phyloP scores from a whole-genome alignment of 2,113 vertebrate genomes.

The Scomber scombrus region DNA sequence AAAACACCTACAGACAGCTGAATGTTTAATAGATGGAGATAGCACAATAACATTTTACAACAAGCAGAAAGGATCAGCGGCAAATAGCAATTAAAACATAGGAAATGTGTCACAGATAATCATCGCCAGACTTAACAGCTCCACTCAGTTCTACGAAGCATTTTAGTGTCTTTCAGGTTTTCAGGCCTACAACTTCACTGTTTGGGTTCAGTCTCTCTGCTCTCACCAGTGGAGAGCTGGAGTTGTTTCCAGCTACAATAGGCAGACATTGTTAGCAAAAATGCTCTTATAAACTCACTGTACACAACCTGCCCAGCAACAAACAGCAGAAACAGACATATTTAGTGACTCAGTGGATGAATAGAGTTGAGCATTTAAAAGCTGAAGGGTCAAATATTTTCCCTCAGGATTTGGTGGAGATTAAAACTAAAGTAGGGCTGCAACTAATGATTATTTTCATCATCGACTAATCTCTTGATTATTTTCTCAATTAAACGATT shows the following conservation, averaged over 20 bases:
- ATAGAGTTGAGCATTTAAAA: neutral
- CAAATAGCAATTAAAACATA: neutral
- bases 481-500: too few relatives aligned
- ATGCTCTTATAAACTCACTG: neutral
- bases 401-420: slow-evolving; percentile 3
- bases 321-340: neutral
- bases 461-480: too few relatives aligned
- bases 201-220: neutral
- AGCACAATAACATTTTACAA: neutral
- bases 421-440: neutral
- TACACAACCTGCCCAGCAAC: neutral
- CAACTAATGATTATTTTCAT: too few relatives aligned
- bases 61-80: neutral
- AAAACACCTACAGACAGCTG: slow-evolving; percentile 9
- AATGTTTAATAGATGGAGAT: slow-evolving; percentile 5
- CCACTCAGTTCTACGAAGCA: too few relatives aligned
- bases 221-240: neutral
- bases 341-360: neutral
- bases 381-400: neutral
- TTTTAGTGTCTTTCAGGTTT: slow-evolving; percentile 6
- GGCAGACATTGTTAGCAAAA: neutral
- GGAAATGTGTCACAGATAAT: neutral
- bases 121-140: neutral
- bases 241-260: neutral
- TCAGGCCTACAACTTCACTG: neutral